These are phyloP conservation scores for Drosophila parthenogenetica DNA, from an alignment of 2,888 invertebrate genomes.

Conservation along the genomic window DNA sequence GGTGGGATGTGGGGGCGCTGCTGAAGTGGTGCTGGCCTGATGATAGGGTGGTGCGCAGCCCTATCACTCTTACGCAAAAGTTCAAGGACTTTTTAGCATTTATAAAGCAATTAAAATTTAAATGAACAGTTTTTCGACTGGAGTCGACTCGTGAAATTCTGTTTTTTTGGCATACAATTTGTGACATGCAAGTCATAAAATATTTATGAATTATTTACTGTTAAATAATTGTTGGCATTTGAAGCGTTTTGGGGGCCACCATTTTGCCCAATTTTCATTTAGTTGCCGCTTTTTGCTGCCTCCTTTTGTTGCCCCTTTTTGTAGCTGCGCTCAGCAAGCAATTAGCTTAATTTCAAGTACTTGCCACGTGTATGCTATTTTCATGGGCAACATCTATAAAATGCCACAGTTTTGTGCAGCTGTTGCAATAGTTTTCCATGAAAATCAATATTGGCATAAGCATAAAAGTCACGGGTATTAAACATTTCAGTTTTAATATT, in stretches of 20 bases:
- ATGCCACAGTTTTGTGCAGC: constrained; percentile 25
- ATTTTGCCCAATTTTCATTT: constrained; percentile 18
- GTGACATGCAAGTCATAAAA: constrained; percentile 70
- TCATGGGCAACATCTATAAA: constrained; percentile 12
- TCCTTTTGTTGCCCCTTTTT: not conserved
- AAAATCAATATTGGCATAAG: not conserved
- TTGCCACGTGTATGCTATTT: constrained; percentile 21
- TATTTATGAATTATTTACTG: constrained; percentile 63
- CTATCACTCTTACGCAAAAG: constrained; percentile 75
- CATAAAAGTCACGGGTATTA: not conserved
- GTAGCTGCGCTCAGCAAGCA: constrained; percentile 36
- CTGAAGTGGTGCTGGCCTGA: constrained; percentile 14
- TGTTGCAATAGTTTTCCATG: constrained; percentile 31
- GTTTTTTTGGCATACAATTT: constrained; percentile 58
- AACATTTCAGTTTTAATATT: too few species aligned
- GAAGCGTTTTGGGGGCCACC: constrained; percentile 26
- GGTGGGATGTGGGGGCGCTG: constrained; percentile 10
- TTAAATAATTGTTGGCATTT: constrained; percentile 71
- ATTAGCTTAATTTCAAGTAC: constrained; percentile 61
- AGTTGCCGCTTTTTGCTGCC: constrained; percentile 11
- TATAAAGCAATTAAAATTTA: constrained; percentile 84
- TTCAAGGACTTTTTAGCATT: constrained; percentile 83
- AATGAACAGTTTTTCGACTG: constrained; percentile 76
- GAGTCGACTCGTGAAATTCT: constrained; percentile 46
- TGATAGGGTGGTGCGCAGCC: constrained; percentile 18